phyloP scores from a whole-genome alignment of 2,888 invertebrate genomes.

The Cyrtodaria siliqua region DNA sequence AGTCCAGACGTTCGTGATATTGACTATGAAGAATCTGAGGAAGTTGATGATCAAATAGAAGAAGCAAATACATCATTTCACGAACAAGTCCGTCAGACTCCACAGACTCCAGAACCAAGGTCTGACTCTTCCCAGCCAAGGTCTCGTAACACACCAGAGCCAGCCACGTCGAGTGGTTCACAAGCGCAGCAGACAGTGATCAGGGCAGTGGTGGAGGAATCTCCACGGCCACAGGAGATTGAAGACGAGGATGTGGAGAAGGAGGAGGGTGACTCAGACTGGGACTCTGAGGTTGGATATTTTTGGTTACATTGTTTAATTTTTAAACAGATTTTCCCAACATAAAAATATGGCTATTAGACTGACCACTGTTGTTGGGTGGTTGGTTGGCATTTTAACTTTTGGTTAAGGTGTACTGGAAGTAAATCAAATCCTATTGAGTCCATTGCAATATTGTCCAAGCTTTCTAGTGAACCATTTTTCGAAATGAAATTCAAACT shows the following conservation, averaged over 20 bases:
- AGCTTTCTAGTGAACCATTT: no score
- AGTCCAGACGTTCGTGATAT: conserved; percentile 41
- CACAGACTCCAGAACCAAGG: conserved; percentile 40
- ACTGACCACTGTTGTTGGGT: no score
- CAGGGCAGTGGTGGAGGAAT: conserved; percentile 32
- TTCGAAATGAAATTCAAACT: no score
- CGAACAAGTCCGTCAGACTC: conserved; percentile 7
- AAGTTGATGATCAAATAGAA: conserved; percentile 55
- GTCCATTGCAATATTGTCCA: no score
- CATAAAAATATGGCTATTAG: no score
- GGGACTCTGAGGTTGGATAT: conserved; percentile 74
- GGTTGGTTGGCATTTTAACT: no score
- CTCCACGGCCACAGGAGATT: conserved; percentile 12
- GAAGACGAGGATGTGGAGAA: conserved; percentile 30
- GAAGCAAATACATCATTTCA: conserved; percentile 51
- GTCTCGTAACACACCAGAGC: conserved; percentile 53
- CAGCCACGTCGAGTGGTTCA: conserved; percentile 41
- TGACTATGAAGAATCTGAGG: conserved; percentile 61
- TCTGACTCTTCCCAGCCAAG: conserved; percentile 45
- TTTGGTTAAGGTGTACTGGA: no score
- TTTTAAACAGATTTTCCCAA: no score
- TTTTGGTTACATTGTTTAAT: no score
- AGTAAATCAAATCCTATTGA: no score
- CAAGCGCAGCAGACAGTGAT: conserved; percentile 56
- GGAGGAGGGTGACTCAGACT: conserved; percentile 65